Evolutionary conservation across 2,888 invertebrate species (phyloP).

Genomic region (Cyclophora punctaria): DNA sequence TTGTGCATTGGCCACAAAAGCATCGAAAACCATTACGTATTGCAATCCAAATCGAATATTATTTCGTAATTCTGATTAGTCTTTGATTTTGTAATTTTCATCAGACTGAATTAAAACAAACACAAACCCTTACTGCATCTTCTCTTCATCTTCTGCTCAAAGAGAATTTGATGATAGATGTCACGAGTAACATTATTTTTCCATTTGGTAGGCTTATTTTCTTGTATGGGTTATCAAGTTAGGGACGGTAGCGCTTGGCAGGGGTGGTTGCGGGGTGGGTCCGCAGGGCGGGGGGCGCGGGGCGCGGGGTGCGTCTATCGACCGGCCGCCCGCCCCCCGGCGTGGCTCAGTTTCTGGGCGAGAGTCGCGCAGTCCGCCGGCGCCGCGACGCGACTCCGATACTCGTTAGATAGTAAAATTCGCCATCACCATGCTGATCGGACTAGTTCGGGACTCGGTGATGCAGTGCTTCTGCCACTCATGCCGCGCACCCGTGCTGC

Average conservation of each 20-base stretch:
- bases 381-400: conserved; percentile 66
- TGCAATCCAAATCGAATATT: no score
- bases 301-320: conserved; percentile 71
- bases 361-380: conserved; percentile 78
- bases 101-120: no score
- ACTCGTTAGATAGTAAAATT: conserved; percentile 66
- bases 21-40: no score
- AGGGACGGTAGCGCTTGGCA: conserved; percentile 53
- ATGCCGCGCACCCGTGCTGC: conserved; percentile 88
- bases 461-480: conserved; percentile 96
- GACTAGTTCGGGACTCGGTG: conserved; percentile 92
- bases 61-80: no score
- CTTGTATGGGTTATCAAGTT: conserved; percentile 71
- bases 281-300: conserved; percentile 62
- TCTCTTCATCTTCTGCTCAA: no score
- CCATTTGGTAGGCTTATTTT: conserved; percentile 72
- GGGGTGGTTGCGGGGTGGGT: conserved; percentile 55
- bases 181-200: conserved; percentile 66
- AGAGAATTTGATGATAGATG: conserved; percentile 29
- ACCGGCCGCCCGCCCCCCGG: conserved; percentile 76
- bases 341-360: conserved; percentile 74
- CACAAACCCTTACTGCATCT: no score
- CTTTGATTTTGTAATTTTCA: no score
- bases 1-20: no score
- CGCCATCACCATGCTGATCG: conserved; percentile 85